phyloP scores from a whole-genome alignment of 2,113 vertebrate species.

The Oncorhynchus nerka region DNA sequence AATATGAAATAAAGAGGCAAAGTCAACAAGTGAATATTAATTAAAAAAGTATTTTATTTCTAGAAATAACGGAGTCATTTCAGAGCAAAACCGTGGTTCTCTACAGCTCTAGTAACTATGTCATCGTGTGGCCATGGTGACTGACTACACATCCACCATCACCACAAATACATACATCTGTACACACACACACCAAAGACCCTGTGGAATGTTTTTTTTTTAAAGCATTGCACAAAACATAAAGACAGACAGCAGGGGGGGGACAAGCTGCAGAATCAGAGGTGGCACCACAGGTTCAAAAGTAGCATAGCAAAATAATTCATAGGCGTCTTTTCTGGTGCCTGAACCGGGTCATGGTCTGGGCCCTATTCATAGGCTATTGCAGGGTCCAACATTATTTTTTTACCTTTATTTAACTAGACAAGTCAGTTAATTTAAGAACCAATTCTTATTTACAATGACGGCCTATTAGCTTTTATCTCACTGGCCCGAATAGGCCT shows the following conservation, averaged over 20 bases:
- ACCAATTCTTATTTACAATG: no score
- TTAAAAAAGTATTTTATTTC: conserved; percentile 45
- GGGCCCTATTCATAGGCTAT: no score
- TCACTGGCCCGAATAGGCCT: no score
- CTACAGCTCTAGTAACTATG: not conserved
- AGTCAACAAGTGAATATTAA: not conserved
- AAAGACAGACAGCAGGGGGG: not conserved
- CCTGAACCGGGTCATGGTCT: no score
- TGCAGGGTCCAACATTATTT: no score
- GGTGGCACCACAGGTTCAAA: not conserved
- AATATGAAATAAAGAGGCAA: not conserved
- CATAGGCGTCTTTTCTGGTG: no score
- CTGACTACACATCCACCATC: not conserved
- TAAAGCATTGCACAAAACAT: not conserved
- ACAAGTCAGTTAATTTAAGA: no score
- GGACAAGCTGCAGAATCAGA: not conserved
- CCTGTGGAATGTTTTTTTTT: conserved; percentile 21
- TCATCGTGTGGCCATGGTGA: not conserved
- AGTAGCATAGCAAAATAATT: no score
- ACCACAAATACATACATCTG: conserved; percentile 8
- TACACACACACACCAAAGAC: not conserved
- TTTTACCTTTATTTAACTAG: no score
- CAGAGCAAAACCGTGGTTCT: not conserved
- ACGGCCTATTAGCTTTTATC: no score
- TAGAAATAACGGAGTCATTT: conserved; percentile 31